Evolutionary conservation across 1,140 invertebrate genomes (phyloP), one percentile per base, ranked within the genome.

Genomic region (Calephelis nemesis): DNA sequence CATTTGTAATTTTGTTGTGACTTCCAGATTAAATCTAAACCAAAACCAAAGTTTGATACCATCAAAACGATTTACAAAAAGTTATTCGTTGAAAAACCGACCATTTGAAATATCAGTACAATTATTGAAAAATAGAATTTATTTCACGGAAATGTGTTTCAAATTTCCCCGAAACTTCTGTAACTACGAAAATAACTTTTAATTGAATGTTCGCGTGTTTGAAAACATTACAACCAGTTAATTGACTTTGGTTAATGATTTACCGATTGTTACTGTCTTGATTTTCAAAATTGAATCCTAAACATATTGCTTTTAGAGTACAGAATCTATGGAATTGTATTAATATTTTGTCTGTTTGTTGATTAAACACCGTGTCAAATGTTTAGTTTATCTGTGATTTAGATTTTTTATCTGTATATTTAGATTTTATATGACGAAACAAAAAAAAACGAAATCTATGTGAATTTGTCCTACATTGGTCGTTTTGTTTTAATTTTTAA

Each of bases 161-260:
- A 63, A 52, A 63, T 69, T 69, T 50, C 47, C 15, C 60, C 40
- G 42, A 69, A 58, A 48, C 40, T 30, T 65, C 65, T 40, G 62
- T 62, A 63, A 45, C 58, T 11, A 63, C 68, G 58, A 58, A 62
- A 65, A 66, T 60, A 64, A 40, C 58, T 69, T 70, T 67, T 72
- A 75, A 75, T 75, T 75, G 74, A 75, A 75, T 71, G 64, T 73
- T 75, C 69, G 74, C 74, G 74, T 75, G 74, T 73, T 63, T 69
- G 63, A 63, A 66, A 70, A 69, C 67, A 75, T 75, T 75, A 75
- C 66, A 69, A 67, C 73, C 66, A 48, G 71, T 69, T 75, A 75
- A 75, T 75, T 73, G 68, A 70, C 74, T 73, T 60, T 60, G 65
- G 70, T 71, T 68, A 68, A 71, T 68, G 69, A 71, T 71, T 71